A percentile compares a stretch with the other conserved stretches of the same genome.
Conservation (phyloP, 2,888 invertebrate species). For the Diaprepes abbreviatus region DNA sequence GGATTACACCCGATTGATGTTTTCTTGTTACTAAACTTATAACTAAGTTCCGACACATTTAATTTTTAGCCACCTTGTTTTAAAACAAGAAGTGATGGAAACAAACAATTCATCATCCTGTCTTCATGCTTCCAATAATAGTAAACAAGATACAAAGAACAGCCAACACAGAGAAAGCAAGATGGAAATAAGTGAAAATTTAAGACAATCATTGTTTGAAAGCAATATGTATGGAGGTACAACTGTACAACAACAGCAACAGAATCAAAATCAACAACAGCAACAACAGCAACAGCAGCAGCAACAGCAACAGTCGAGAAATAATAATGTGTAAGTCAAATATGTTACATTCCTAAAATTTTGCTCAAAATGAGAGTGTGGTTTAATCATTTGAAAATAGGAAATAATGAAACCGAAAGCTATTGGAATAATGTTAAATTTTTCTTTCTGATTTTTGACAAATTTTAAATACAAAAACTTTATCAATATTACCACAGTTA, state of each 20-base stretch:
- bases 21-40: no score
- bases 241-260: constrained; percentile 55
- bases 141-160: constrained; percentile 61
- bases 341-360: no score
- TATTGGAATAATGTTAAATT: neutral
- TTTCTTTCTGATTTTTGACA: neutral
- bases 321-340: constrained; percentile 40
- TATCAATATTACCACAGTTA: no score
- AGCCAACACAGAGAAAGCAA: constrained; percentile 64
- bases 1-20: no score
- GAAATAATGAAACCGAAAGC: neutral
- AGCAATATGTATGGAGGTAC: constrained; percentile 40
- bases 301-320: constrained; percentile 43
- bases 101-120: constrained; percentile 68
- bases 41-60: no score
- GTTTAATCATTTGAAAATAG: no score
- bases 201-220: constrained; percentile 68
- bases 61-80: constrained; percentile 60
- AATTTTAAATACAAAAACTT: no score
- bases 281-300: constrained; percentile 37
- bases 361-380: no score
- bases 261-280: constrained; percentile 25
- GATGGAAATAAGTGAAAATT: constrained; percentile 68
- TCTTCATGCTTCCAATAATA: constrained; percentile 68
- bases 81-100: constrained; percentile 78